Conservation (phyloP, 2,113 vertebrate genomes). For the Tonatia bakeri region DNA sequence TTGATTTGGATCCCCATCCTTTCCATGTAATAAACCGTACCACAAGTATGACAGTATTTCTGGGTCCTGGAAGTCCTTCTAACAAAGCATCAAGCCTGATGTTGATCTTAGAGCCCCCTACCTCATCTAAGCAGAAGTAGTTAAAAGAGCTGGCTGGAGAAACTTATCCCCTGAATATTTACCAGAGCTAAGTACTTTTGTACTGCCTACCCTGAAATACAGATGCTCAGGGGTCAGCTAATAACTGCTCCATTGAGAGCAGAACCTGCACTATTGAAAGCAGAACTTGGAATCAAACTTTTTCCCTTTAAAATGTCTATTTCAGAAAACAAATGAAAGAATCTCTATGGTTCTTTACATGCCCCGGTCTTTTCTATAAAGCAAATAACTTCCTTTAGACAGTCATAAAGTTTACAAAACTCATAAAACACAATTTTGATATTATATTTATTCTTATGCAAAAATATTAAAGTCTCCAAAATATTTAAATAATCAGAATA, state of each 20-base stretch:
- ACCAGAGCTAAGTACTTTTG: slow-evolving; percentile 15
- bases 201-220: background rate
- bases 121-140: background rate
- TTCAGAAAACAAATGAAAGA: background rate
- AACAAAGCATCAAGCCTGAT: background rate
- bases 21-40: background rate
- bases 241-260: background rate
- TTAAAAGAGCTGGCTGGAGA: background rate
- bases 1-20: background rate
- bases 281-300: background rate
- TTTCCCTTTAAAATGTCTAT: background rate
- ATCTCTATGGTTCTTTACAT: background rate
- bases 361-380: background rate
- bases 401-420: background rate
- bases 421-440: background rate
- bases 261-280: background rate
- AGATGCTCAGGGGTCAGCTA: background rate
- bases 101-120: background rate
- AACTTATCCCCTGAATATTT: background rate
- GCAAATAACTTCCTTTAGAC: background rate
- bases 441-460: slow-evolving; percentile 8
- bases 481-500: background rate
- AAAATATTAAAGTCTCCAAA: background rate
- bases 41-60: background rate
- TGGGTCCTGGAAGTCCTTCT: background rate